Percentiles rank a stretch among this genome's conserved stretches.
These are phyloP conservation scores for Drosophila bifasciata DNA, from an alignment of 1,140 invertebrate species.

Conservation along the genomic window DNA sequence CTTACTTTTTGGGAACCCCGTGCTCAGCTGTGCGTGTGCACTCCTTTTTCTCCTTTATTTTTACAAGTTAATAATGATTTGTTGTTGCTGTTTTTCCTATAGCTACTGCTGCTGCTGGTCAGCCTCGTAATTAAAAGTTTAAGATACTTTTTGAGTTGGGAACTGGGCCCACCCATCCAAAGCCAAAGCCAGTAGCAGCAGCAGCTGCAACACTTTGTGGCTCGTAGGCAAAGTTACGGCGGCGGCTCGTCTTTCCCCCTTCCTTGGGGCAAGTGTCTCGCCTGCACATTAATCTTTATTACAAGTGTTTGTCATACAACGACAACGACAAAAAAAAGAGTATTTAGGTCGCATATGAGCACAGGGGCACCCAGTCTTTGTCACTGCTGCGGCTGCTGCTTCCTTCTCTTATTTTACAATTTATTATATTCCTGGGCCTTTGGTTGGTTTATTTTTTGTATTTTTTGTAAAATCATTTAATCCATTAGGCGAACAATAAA, in stretches of 20 bases:
- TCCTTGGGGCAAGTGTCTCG: constrained; percentile 17
- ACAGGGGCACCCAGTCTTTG: constrained; percentile 52
- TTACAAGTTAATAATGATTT: constrained; percentile 79
- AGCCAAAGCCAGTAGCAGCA: constrained; percentile 1
- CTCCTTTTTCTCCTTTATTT: constrained; percentile 29
- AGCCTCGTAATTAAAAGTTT: constrained; percentile 79
- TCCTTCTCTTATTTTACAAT: constrained; percentile 74
- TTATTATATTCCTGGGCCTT: constrained; percentile 71
- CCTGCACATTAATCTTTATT: constrained; percentile 76
- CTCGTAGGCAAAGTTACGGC: constrained; percentile 66
- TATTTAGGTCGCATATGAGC: constrained; percentile 47
- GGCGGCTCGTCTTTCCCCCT: background rate
- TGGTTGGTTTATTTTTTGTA: constrained; percentile 15
- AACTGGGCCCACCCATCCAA: too few species aligned
- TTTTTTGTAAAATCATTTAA: constrained; percentile 79
- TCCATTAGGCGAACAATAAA: constrained; percentile 82
- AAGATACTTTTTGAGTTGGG: constrained; percentile 75
- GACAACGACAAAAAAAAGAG: constrained; percentile 21
- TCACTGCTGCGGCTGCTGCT: constrained; percentile 59
- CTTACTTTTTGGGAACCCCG: constrained; percentile 29
- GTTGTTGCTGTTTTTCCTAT: constrained; percentile 43
- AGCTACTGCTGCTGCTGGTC: constrained; percentile 37
- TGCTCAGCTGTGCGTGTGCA: constrained; percentile 53
- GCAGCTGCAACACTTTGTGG: constrained; percentile 52
- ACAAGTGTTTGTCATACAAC: constrained; percentile 76